phyloP scores from a whole-genome alignment of 2,888 invertebrate species.

The Dicyrtomina minuta region DNA sequence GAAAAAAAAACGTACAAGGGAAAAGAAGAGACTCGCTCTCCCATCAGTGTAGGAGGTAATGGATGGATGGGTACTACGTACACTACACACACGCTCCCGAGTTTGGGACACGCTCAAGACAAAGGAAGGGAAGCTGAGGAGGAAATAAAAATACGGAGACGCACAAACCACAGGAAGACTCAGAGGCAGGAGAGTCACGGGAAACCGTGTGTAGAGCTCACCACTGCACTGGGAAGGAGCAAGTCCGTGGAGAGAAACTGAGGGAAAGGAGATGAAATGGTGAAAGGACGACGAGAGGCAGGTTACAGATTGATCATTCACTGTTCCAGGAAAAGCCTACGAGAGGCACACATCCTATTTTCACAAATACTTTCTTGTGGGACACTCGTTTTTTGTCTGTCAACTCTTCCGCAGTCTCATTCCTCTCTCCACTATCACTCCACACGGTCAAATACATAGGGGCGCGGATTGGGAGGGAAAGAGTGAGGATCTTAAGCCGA shows the following conservation, averaged over 20 bases:
- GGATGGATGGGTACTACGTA: no score
- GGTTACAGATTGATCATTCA: conserved; percentile 44
- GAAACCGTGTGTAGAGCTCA: no score
- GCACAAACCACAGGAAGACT: no score
- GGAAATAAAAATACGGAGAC: conserved; percentile 11
- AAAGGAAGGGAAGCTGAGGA: neutral
- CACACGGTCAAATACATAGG: neutral
- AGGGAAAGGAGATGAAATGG: conserved; percentile 21
- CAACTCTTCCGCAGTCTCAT: conserved; percentile 6
- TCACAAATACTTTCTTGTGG: conserved; percentile 27
- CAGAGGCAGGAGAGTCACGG: conserved; percentile 20
- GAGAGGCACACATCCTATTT: conserved; percentile 31
- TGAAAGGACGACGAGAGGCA: conserved; percentile 31
- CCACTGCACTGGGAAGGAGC: no score
- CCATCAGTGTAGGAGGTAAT: neutral
- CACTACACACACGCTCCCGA: neutral
- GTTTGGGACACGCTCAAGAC: neutral
- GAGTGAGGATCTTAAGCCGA: neutral
- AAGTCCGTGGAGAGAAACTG: neutral
- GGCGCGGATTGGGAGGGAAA: neutral
- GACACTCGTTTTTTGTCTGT: conserved; percentile 24
- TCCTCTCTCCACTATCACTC: neutral
- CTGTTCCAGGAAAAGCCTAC: conserved; percentile 18
- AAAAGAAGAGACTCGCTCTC: neutral
- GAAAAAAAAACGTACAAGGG: neutral